phyloP scores from a whole-genome alignment of 2,113 vertebrate species.

The Syngnathus typhle region DNA sequence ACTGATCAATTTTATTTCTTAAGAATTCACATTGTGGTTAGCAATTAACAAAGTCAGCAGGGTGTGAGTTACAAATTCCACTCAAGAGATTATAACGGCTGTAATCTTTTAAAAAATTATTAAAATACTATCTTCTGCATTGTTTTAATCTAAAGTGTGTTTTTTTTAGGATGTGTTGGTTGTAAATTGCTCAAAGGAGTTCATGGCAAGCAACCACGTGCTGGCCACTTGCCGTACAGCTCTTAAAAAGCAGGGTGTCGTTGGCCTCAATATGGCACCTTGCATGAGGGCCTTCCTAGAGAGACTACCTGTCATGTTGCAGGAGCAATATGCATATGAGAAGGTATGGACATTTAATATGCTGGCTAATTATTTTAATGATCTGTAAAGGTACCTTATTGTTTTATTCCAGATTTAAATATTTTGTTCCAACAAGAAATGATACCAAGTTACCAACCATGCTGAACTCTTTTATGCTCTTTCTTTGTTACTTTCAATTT shows the following conservation, averaged over 20 bases:
- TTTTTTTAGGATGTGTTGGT: slow-evolving; percentile 85
- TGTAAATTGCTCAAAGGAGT: slow-evolving; percentile 87
- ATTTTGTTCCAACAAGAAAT: no score
- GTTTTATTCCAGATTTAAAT: neutral
- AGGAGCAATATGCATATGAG: slow-evolving; percentile 94
- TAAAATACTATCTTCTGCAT: slow-evolving; percentile 1
- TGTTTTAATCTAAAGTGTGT: neutral
- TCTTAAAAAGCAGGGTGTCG: slow-evolving; percentile 88
- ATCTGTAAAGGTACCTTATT: neutral
- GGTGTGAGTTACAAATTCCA: neutral
- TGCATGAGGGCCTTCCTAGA: slow-evolving; percentile 97
- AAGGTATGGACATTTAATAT: slow-evolving; percentile 71
- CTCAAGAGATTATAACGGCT: neutral
- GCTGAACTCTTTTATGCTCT: no score
- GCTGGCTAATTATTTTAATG: neutral
- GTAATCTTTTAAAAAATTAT: neutral
- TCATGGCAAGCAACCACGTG: slow-evolving; percentile 83
- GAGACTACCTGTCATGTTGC: slow-evolving; percentile 90
- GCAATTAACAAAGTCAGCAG: neutral
- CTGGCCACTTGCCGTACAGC: slow-evolving; percentile 89
- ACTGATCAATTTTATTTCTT: no score
- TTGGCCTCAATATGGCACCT: slow-evolving; percentile 89
- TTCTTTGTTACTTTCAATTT: no score
- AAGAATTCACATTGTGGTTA: no score
- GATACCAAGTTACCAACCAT: no score